A percentile compares a stretch with the other conserved stretches of the same genome.
Conservation (phyloP, 92 coral and sea anemone genomes). For the Zoanthus sociatus region DNA sequence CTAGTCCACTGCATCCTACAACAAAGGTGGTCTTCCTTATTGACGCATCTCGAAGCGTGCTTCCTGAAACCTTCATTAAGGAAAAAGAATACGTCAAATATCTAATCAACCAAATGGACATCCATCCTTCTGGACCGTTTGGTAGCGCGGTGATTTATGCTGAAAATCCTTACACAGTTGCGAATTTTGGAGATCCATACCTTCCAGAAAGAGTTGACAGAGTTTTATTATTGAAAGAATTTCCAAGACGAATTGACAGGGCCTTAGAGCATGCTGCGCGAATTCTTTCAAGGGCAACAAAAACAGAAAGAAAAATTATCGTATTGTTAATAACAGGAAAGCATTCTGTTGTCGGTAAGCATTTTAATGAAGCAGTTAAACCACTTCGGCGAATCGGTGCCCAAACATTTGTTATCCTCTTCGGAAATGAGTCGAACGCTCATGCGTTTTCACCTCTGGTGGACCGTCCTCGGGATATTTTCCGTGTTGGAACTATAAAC, state of each 20-base stretch:
- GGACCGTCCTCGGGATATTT: slow-evolving; percentile 59
- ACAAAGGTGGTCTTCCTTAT: slow-evolving; percentile 17
- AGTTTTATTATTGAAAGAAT: slow-evolving; percentile 65
- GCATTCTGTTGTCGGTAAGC: slow-evolving; percentile 40
- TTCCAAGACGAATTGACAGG: slow-evolving; percentile 62
- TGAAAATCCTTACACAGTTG: slow-evolving; percentile 55
- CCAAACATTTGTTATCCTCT: slow-evolving; percentile 71
- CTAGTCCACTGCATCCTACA: slow-evolving; percentile 18
- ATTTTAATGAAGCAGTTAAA: slow-evolving; percentile 67
- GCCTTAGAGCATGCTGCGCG: slow-evolving; percentile 71
- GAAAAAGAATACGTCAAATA: slow-evolving; percentile 48
- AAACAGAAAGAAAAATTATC: slow-evolving; percentile 67
- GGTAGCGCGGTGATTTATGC: slow-evolving; percentile 72
- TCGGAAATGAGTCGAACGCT: slow-evolving; percentile 64
- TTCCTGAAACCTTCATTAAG: slow-evolving; percentile 22
- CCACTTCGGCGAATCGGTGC: slow-evolving; percentile 71
- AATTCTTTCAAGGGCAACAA: slow-evolving; percentile 58
- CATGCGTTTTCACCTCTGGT: slow-evolving; percentile 63
- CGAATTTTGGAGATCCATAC: slow-evolving; percentile 28
- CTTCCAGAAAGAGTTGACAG: slow-evolving; percentile 57
- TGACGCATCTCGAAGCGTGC: slow-evolving; percentile 14
- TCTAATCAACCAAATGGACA: neutral
- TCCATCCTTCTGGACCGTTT: slow-evolving; percentile 31
- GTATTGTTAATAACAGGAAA: slow-evolving; percentile 61
- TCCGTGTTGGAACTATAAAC: slow-evolving; percentile 49